Base-by-base conservation (phyloP, 1,140 invertebrate species). In the Coelopa frigida region DNA sequence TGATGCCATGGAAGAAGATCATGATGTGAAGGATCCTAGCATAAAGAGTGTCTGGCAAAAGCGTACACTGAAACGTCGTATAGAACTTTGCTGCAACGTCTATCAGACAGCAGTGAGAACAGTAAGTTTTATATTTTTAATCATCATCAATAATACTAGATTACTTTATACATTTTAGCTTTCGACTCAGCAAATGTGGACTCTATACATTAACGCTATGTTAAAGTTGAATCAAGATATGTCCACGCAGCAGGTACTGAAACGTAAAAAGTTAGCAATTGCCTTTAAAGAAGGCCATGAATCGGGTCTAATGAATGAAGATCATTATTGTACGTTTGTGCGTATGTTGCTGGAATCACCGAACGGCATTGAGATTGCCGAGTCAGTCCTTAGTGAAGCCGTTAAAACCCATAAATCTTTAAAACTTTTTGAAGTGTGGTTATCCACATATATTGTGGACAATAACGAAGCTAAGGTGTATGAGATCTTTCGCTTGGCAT, bases 261-360 rank as follows among this genome's bases (percentile, higher is more conserved):
- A 53, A n/a, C 57, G 61, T 11, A 50, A 61, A 27, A 52, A 54
- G 18, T 46, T 68, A 39, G 59, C 53, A 3, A 50, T 41, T 14
- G 64, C 64, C 0, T 38, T 68, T 2, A 61, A 64, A 10, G 52
- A 53, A n/a, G 64, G 59, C 1, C 63, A 68, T 21, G 42, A 42
- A 1, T 58, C 59, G 0, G 40, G 55, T 35, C 35, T 62, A 17
- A 60, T 68, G 61, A 44, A 51, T 20, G 50, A 54, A 0, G 51
- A 53, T 5, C 59, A 67, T 38, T 67, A 67, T 44, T 46, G 52
- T 8, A 47, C 49, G 2, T 36, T 57, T 12, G 47, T 57, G 6
- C 52, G 55, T 39, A 54, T 68, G 37, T 44, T 68, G n/a, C 41
- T 55, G 14, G 49, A 47, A 37, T 51, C 46, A 2, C 48, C 55